Conservation (phyloP, 2,888 invertebrate genomes). For the Cremastobaeus sp. region DNA sequence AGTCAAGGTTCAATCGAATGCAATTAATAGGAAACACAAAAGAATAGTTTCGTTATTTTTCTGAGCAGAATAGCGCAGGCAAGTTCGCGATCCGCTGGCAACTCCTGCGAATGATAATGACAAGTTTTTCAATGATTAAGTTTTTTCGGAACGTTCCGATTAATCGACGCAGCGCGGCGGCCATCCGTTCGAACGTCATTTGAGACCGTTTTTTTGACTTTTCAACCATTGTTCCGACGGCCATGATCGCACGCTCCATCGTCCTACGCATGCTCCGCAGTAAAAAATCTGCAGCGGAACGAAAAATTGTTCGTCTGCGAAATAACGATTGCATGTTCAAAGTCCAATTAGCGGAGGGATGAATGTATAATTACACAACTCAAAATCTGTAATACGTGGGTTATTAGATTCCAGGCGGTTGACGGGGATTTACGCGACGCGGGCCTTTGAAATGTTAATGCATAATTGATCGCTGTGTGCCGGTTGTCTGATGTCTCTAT, state of each 20-base stretch:
- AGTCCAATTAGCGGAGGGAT: slow-evolving; percentile 74
- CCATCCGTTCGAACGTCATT: slow-evolving; percentile 31
- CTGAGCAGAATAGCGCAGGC: too few species aligned
- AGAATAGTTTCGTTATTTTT: too few species aligned
- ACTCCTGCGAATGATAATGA: too few species aligned
- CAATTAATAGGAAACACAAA: too few species aligned
- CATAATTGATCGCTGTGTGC: slow-evolving; percentile 33
- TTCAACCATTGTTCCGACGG: slow-evolving; percentile 25
- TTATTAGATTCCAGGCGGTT: slow-evolving; percentile 69
- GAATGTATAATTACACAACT: slow-evolving; percentile 71
- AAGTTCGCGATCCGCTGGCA: too few species aligned
- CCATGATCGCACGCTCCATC: slow-evolving; percentile 15
- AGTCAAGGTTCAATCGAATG: too few species aligned
- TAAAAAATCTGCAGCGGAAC: slow-evolving; percentile 11
- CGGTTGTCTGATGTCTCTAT: slow-evolving; percentile 3
- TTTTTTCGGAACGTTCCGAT: too few species aligned
- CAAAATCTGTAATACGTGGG: slow-evolving; percentile 74
- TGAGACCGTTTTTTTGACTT: slow-evolving; percentile 13
- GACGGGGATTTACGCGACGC: slow-evolving; percentile 1
- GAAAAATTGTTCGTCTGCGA: slow-evolving; percentile 15
- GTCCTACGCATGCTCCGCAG: slow-evolving; percentile 26
- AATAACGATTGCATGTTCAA: slow-evolving; percentile 57
- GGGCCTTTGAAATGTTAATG: slow-evolving; percentile 40
- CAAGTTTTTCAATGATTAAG: too few species aligned
- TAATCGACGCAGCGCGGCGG: too few species aligned